These are phyloP conservation scores for Tenrec ecaudatus DNA, from an alignment of 2,113 vertebrate species.

Conservation along the genomic window DNA sequence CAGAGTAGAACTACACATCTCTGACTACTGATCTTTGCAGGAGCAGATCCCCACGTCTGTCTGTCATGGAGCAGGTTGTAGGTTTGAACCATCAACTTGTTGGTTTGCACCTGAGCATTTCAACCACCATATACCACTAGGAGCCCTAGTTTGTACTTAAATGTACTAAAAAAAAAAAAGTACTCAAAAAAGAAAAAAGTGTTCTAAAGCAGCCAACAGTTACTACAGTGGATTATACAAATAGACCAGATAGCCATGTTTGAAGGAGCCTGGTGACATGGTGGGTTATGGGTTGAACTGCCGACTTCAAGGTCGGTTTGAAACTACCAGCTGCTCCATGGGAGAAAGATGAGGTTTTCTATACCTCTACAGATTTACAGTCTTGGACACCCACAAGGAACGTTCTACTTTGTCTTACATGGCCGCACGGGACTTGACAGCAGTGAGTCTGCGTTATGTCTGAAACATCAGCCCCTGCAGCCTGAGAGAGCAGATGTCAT, in stretches of 20 bases:
- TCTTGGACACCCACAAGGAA: no score
- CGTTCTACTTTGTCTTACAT: no score
- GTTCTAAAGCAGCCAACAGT: constrained; percentile 5
- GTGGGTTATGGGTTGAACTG: no score
- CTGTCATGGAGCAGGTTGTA: background rate
- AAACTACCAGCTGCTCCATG: no score
- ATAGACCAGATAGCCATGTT: background rate
- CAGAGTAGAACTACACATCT: background rate
- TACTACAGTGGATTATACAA: background rate
- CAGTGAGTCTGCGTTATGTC: no score
- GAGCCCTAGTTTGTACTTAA: background rate
- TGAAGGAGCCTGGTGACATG: no score
- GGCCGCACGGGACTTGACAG: no score
- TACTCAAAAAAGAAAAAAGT: background rate
- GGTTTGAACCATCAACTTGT: background rate
- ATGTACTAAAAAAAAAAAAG: background rate
- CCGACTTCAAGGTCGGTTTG: no score
- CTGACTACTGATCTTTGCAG: background rate
- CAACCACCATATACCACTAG: background rate
- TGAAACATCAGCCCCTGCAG: background rate
- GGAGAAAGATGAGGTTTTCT: no score
- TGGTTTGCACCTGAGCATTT: background rate
- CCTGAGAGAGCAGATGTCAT: background rate
- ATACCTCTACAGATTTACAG: no score
- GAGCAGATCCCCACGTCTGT: background rate